Percentiles rank a stretch among this genome's conserved stretches.
These are phyloP conservation scores for Drosophila ercepeae DNA, from an alignment of 1,140 invertebrate species.

Conservation along the genomic window DNA sequence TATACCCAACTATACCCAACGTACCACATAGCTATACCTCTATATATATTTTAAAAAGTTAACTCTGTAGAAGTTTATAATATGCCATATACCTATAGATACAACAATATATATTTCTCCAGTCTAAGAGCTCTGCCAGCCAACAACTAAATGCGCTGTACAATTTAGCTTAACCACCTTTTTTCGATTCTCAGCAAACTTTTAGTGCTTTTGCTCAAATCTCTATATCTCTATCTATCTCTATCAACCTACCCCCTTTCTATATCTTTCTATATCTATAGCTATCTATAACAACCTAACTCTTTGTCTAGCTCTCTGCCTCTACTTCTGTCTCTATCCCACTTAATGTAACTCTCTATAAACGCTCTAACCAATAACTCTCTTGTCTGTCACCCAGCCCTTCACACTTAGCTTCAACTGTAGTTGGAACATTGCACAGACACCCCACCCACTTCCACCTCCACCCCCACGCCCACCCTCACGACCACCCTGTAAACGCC, in stretches of 20 bases:
- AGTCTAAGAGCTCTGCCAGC: constrained; percentile 79
- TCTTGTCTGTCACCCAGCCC: constrained; percentile 42
- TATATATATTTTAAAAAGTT: constrained; percentile 1
- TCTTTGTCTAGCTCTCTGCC: constrained; percentile 50
- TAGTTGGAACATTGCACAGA: constrained; percentile 52
- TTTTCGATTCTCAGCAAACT: constrained; percentile 64
- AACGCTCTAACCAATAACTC: constrained; percentile 50
- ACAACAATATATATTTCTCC: constrained; percentile 66
- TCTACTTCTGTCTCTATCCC: constrained; percentile 47
- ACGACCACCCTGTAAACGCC: neutral
- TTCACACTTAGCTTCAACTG: constrained; percentile 65
- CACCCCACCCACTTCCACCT: constrained; percentile 18
- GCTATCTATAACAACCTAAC: constrained; percentile 29
- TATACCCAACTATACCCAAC: constrained; percentile 46
- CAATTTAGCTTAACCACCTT: constrained; percentile 75
- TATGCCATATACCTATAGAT: constrained; percentile 56
- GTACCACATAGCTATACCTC: constrained; percentile 20
- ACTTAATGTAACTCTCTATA: constrained; percentile 47
- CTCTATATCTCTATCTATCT: constrained; percentile 59
- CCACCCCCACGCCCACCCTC: constrained; percentile 14
- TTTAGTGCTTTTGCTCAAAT: constrained; percentile 77
- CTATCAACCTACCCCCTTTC: constrained; percentile 35
- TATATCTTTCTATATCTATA: constrained; percentile 27
- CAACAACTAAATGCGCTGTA: constrained; percentile 78
- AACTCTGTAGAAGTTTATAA: constrained; percentile 58